Evolutionary conservation across 2,797 vertebrate species (phyloP), one percentile per base, ranked within the genome.

Genomic region (Sebastes steindachneri): DNA sequence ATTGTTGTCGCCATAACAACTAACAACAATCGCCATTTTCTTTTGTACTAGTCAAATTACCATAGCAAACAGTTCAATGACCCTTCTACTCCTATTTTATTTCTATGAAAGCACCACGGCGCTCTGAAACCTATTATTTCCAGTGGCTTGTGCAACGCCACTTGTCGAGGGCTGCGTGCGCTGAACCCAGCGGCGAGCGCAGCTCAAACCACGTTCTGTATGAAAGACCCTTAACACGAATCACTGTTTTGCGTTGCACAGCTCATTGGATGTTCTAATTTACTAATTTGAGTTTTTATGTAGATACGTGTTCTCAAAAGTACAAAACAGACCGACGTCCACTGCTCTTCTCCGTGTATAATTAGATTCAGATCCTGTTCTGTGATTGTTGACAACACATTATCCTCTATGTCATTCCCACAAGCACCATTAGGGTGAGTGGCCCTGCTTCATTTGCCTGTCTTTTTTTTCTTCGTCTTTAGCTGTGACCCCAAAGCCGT

Each of bases 401-500:
- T 92, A 91, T 90, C 84, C 75, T 77, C 85, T 64, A 15, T 83
- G 86, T 92, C 89, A 91, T 86, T 93, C 87, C 90, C 92, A 89
- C 85, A 89, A 90, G 90, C 85, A 74, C 89, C 90, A 91, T 95
- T 90, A 92, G 84, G 86, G 79, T 86, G 78, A 89, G 89, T 84
- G 78, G 77, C 79, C 90, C 74, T 70, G 91, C 84, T 91, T 92
- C 79, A 90, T 94, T 93, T 89, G 79, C 87, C 82, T 79, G 75
- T 88, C 90, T 41, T 81, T 74, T 88, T 81, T 84, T 73, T 51
- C 33, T 77, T 45, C 29, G 1, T 85, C 78, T 89, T 86, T 83
- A 82, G 84, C 86, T 85, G 79, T 91, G 92, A 93, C 92, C 91
- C 88, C 57, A 84, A 86, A 89, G 94, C 94, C 94, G 91, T 96